Conservation (phyloP, 2,888 invertebrate genomes). For the Drymonia ruficornis region DNA sequence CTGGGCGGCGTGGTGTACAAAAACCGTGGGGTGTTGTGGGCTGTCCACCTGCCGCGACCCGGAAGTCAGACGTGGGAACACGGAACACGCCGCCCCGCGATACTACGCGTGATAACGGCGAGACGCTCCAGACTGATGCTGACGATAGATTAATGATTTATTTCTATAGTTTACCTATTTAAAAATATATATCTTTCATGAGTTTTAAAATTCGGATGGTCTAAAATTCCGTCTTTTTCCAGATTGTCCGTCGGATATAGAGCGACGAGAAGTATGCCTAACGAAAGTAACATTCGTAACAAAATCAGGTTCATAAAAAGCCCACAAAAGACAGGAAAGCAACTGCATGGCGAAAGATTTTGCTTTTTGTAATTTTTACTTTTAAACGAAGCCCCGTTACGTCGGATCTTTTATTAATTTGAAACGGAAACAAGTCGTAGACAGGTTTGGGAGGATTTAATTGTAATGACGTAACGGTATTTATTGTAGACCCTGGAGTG, state of each 20-base stretch:
- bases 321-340: constrained; percentile 48
- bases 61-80: constrained; percentile 57
- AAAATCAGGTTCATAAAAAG: constrained; percentile 6
- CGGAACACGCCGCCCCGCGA: constrained; percentile 29
- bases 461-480: constrained; percentile 38
- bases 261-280: background rate
- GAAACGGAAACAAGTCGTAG: constrained; percentile 61
- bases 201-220: no score
- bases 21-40: background rate
- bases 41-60: constrained; percentile 35
- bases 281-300: background rate
- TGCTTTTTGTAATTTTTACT: constrained; percentile 40
- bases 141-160: background rate
- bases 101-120: constrained; percentile 2
- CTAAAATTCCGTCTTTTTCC: no score
- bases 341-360: constrained; percentile 33
- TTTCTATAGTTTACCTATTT: no score
- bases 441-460: constrained; percentile 47
- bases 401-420: constrained; percentile 47
- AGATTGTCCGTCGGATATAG: no score
- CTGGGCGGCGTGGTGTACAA: background rate
- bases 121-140: background rate
- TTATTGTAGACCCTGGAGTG: background rate
- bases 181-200: no score
- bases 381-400: constrained; percentile 43